These are phyloP conservation scores for Agapostemon virescens DNA, from an alignment of 2,888 invertebrate species.

Conservation along the genomic window DNA sequence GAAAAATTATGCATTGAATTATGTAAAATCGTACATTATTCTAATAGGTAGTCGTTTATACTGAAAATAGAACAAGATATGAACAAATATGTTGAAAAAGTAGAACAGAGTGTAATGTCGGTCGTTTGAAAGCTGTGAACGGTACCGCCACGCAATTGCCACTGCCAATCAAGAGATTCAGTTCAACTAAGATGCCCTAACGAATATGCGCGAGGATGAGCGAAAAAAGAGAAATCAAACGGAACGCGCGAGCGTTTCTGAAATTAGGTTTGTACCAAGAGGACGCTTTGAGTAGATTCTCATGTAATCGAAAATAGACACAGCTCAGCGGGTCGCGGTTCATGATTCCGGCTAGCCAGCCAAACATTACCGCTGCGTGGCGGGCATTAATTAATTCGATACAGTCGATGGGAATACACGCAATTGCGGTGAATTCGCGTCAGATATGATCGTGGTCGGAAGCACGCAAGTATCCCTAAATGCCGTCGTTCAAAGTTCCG, in stretches of 20 bases:
- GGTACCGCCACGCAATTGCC: neutral
- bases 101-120: too few species aligned
- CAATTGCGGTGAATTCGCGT: conserved; percentile 3
- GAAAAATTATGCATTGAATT: too few species aligned
- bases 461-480: conserved; percentile 45
- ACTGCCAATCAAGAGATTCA: too few species aligned
- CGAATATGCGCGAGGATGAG: neutral
- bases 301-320: conserved; percentile 9
- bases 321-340: conserved; percentile 13
- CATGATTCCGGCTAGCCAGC: conserved; percentile 21
- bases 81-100: too few species aligned
- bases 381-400: conserved; percentile 42
- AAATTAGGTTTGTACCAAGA: conserved; percentile 4
- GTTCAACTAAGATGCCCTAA: neutral
- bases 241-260: neutral
- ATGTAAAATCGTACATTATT: too few species aligned
- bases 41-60: too few species aligned
- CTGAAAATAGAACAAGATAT: too few species aligned
- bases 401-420: conserved; percentile 15
- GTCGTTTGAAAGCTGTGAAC: neutral
- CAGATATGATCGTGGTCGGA: conserved; percentile 36
- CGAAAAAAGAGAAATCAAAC: neutral
- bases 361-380: conserved; percentile 14
- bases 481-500: conserved; percentile 33
- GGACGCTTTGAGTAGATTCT: conserved; percentile 11